These are phyloP conservation scores for Cassiopea xamachana DNA, from an alignment of 30 jellyfish, hydroid and myxozoan genomes.

Conservation along the genomic window DNA sequence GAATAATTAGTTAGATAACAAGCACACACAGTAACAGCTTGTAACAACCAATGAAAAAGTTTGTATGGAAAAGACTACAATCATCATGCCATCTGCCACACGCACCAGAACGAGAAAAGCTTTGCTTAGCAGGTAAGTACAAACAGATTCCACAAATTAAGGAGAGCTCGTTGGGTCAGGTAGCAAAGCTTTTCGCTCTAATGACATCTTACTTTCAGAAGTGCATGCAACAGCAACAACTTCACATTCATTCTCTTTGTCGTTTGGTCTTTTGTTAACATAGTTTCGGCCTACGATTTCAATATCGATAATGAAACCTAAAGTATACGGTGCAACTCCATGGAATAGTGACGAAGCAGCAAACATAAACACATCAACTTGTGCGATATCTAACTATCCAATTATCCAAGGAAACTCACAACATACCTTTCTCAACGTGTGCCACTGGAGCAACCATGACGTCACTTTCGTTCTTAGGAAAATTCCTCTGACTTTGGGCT, in stretches of 20 bases:
- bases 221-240: constrained; percentile 71
- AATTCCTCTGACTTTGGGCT: background rate
- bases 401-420: no score
- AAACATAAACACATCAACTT: background rate
- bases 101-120: constrained; percentile 6
- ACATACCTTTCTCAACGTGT: constrained; percentile 48
- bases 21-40: no score
- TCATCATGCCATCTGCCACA: constrained; percentile 5
- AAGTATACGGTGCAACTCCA: background rate
- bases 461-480: constrained; percentile 6
- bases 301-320: background rate
- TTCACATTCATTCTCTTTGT: constrained; percentile 31
- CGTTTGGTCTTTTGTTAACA: background rate
- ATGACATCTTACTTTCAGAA: constrained; percentile 61
- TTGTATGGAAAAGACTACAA: background rate
- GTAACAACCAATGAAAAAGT: background rate
- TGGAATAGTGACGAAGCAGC: background rate
- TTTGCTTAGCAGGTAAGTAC: constrained; percentile 13
- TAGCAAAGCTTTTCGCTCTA: constrained; percentile 29
- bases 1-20: no score
- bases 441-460: constrained; percentile 53
- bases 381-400: background rate
- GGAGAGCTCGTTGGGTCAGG: background rate
- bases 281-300: constrained; percentile 27
- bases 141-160: background rate